Evolutionary conservation across 92 coral and sea anemone genomes (phyloP).

Genomic region (Plumapathes pennacea): DNA sequence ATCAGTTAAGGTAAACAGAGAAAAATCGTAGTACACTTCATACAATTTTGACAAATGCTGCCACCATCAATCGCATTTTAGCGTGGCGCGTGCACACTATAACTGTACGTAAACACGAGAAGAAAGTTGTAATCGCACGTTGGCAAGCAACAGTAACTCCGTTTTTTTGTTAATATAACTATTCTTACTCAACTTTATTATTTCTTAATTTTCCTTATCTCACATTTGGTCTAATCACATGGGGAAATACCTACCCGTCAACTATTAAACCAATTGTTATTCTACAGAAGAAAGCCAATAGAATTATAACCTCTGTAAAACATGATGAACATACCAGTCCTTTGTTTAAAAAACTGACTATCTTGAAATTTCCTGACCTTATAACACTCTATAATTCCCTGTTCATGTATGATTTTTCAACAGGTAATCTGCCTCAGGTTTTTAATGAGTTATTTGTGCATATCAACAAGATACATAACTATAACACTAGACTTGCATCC

Average conservation of each 20-base stretch:
- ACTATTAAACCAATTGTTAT: slow-evolving; percentile 36
- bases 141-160: slow-evolving; percentile 10
- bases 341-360: slow-evolving; percentile 6
- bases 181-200: slow-evolving; percentile 12
- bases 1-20: no score
- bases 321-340: slow-evolving; percentile 44
- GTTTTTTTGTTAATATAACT: slow-evolving; percentile 1
- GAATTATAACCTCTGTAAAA: slow-evolving; percentile 22
- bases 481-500: slow-evolving; percentile 49
- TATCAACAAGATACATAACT: slow-evolving; percentile 19
- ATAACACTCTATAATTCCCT: slow-evolving; percentile 6
- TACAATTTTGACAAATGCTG: no score
- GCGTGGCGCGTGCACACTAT: no score
- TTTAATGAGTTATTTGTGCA: slow-evolving; percentile 21
- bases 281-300: slow-evolving; percentile 27
- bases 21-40: no score
- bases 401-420: slow-evolving; percentile 24
- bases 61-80: no score
- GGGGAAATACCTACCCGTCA: slow-evolving; percentile 50
- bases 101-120: no score
- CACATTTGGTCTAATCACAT: slow-evolving; percentile 22
- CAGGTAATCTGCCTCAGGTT: slow-evolving; percentile 15
- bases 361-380: slow-evolving; percentile 9
- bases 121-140: no score
- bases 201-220: slow-evolving; percentile 28